Conservation (phyloP, 2,888 invertebrate genomes). For the Netelia virgata region DNA sequence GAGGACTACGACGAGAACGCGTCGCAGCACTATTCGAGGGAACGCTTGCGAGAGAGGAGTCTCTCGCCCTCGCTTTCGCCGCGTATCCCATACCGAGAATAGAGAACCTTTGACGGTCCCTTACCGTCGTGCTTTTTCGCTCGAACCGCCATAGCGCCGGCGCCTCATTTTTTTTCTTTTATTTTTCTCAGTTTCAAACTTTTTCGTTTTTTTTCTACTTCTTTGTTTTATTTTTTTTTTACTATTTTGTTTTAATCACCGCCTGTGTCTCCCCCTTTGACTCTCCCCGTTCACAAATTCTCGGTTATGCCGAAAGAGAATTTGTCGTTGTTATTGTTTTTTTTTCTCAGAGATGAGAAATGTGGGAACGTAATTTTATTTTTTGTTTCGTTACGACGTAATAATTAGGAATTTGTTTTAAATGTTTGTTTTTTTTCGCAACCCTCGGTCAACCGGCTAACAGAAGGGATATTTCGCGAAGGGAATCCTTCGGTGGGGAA, state of each 20-base stretch:
- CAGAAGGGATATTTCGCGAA: too few relatives aligned
- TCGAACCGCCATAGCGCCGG: constrained; percentile 80
- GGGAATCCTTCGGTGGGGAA: too few relatives aligned
- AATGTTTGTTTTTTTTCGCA: too few relatives aligned
- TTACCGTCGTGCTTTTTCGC: constrained; percentile 64
- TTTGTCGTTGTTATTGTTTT: too few relatives aligned
- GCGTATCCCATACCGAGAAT: constrained; percentile 78
- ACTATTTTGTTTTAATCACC: background rate
- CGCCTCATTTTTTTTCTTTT: constrained; percentile 80
- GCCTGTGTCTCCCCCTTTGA: too few relatives aligned
- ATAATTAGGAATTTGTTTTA: too few relatives aligned
- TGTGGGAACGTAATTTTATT: too few relatives aligned
- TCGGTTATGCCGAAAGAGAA: too few relatives aligned
- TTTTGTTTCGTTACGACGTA: too few relatives aligned
- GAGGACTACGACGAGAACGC: constrained; percentile 41
- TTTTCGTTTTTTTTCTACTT: constrained; percentile 6
- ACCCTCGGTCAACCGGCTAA: too few relatives aligned
- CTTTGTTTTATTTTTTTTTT: constrained; percentile 2
- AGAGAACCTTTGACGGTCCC: constrained; percentile 80
- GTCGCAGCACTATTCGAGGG: constrained; percentile 36
- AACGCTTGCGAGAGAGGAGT: constrained; percentile 66
- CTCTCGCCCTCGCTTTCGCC: constrained; percentile 53
- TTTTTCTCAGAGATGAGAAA: too few relatives aligned
- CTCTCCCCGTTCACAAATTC: too few relatives aligned
- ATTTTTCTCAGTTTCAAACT: background rate